These are phyloP conservation scores for Trichomalopsis sarcophagae DNA, from an alignment of 1,140 invertebrate genomes.

Conservation along the genomic window DNA sequence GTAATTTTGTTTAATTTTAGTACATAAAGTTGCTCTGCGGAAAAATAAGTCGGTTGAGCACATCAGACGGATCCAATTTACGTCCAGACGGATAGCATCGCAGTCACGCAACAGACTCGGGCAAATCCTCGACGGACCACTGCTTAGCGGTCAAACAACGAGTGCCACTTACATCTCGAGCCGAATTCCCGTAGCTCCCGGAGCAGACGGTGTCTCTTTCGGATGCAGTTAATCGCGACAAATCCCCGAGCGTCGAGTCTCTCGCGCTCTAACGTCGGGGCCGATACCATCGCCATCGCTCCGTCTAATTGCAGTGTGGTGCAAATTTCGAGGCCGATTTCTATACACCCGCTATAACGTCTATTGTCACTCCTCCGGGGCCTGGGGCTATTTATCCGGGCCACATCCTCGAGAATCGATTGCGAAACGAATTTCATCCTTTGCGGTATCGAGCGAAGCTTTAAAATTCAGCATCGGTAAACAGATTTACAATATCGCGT, in stretches of 20 bases:
- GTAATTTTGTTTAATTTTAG: too few relatives aligned
- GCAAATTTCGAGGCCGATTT: conserved; percentile 11
- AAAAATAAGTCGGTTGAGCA: too few relatives aligned
- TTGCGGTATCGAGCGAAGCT: too few relatives aligned
- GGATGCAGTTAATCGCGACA: conserved; percentile 19
- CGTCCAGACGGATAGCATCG: too few relatives aligned
- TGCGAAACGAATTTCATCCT: too few relatives aligned
- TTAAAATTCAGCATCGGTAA: too few relatives aligned
- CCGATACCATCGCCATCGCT: neutral
- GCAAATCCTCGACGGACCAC: neutral
- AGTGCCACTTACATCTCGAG: neutral
- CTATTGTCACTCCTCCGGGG: conserved; percentile 12
- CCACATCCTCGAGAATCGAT: too few relatives aligned
- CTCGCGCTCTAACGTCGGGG: neutral
- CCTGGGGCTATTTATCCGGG: neutral
- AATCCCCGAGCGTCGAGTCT: conserved; percentile 2
- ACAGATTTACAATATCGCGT: too few relatives aligned
- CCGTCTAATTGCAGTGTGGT: conserved; percentile 17
- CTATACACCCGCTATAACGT: neutral
- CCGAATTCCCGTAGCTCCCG: neutral
- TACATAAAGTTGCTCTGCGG: too few relatives aligned
- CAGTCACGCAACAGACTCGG: too few relatives aligned
- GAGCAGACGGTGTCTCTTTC: neutral
- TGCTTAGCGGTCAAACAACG: neutral
- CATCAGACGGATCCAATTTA: too few relatives aligned